phyloP scores from a whole-genome alignment of 2,797 vertebrate genomes.

The Cirrhinus molitorella region DNA sequence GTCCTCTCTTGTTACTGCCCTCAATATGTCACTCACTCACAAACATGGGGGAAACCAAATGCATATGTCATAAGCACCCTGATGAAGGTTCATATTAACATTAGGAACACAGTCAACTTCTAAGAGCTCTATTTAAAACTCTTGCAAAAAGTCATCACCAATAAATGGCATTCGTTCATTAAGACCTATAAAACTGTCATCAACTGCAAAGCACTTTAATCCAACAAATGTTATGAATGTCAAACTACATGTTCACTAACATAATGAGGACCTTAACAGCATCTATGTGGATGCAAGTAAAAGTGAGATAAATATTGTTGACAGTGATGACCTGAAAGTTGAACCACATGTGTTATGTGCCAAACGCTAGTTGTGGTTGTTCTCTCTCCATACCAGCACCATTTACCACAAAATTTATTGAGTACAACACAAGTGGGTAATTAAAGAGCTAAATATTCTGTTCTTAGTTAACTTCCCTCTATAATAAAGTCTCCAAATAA shows the following conservation, averaged over 20 bases:
- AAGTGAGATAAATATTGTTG: not conserved
- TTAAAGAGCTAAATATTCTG: no score
- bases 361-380: not conserved
- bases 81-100: constrained; percentile 36
- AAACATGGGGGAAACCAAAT: constrained; percentile 42
- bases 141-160: constrained; percentile 4
- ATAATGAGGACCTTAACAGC: not conserved
- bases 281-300: constrained; percentile 7
- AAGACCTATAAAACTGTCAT: constrained; percentile 23
- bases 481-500: no score
- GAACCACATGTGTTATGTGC: not conserved
- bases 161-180: constrained; percentile 26
- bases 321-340: constrained; percentile 23
- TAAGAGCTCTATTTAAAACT: constrained; percentile 29
- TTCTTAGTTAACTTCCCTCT: no score
- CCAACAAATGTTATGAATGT: not conserved
- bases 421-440: no score
- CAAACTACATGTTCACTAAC: not conserved
- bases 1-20: constrained; percentile 39
- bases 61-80: constrained; percentile 32
- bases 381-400: constrained; percentile 24
- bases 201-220: not conserved
- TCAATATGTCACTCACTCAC: constrained; percentile 38
- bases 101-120: constrained; percentile 21
- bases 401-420: constrained; percentile 18